phyloP scores from a whole-genome alignment of 2,888 invertebrate genomes.

The Tipula helvola region DNA sequence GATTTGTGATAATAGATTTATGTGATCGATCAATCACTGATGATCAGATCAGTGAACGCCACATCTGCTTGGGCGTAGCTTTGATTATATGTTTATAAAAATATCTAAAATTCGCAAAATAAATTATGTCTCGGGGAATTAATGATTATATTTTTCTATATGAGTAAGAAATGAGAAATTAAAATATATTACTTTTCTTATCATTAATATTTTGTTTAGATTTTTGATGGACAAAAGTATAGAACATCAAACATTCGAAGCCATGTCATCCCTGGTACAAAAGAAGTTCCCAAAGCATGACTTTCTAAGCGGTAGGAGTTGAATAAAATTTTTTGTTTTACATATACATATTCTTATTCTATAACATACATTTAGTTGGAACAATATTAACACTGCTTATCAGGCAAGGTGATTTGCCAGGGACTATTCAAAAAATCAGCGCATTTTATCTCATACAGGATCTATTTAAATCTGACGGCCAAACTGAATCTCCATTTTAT shows the following conservation, averaged over 20 bases:
- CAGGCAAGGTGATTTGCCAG: slow-evolving; percentile 54
- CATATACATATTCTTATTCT: background rate
- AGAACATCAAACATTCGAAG: slow-evolving; percentile 62
- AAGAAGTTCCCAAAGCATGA: slow-evolving; percentile 67
- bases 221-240: slow-evolving; percentile 47
- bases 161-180: slow-evolving; percentile 18
- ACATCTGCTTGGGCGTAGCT: background rate
- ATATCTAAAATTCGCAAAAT: background rate
- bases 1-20: too few species aligned
- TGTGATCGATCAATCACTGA: too few species aligned
- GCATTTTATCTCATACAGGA: slow-evolving; percentile 57
- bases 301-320: slow-evolving; percentile 43
- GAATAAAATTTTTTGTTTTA: background rate
- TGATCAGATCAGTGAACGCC: too few species aligned
- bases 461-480: slow-evolving; percentile 52
- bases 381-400: slow-evolving; percentile 48
- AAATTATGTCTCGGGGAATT: slow-evolving; percentile 19
- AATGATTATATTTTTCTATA: slow-evolving; percentile 22
- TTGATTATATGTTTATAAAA: background rate
- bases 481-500: slow-evolving; percentile 57
- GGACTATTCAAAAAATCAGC: slow-evolving; percentile 52
- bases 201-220: slow-evolving; percentile 15
- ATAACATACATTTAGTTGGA: slow-evolving; percentile 36
- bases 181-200: background rate
- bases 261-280: slow-evolving; percentile 60